Base-by-base conservation (phyloP, 1,140 invertebrate genomes). In the Gryllus bimaculatus region DNA sequence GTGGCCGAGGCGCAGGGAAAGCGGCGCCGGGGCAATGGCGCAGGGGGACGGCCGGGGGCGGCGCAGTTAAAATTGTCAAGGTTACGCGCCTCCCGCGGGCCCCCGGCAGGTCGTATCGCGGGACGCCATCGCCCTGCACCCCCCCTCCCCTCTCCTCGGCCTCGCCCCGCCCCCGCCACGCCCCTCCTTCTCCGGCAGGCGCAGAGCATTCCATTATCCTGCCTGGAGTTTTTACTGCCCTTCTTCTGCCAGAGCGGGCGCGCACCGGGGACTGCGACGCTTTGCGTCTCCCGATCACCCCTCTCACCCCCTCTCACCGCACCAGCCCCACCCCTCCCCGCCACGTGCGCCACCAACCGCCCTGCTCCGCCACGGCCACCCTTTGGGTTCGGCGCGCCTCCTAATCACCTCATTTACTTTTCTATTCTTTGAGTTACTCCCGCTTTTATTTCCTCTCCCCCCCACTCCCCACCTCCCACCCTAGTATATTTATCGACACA, bases 361-460 rank as follows among this genome's bases (percentile, higher is more conserved):
- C 49, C 15, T 54, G 49, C 49, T 54, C 15, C 49, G 49, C 15
- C 49, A 10, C 10, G 7, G 54, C 54, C 54, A 66, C 54, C 54
- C 54, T 7, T 66, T 66, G 0, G 26, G 10, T 2, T 10, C 7
- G 2, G 18, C 2, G 54, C 54, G 18, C 54, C 54, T 66, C 18
- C 54, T 66, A n/a, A 66, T 66, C 54, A 66, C 54, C n/a, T 66
- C 54, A 66, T 66, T 66, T 66, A 66, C 54, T 66, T 66, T 66
- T 66, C 54, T 66, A 66, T 66, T n/a, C 54, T 66, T 66, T 66
- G 54, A 66, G 54, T 66, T 18, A 66, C 54, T 66, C 10, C 54
- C 54, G 54, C 54, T 66, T 66, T 66, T 66, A 66, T 66, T 66
- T 66, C 54, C 54, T 10, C 10, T 18, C 54, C 54, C 54, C 18